Base-by-base conservation (phyloP, 2,888 invertebrate genomes). In the Phasia obesa region DNA sequence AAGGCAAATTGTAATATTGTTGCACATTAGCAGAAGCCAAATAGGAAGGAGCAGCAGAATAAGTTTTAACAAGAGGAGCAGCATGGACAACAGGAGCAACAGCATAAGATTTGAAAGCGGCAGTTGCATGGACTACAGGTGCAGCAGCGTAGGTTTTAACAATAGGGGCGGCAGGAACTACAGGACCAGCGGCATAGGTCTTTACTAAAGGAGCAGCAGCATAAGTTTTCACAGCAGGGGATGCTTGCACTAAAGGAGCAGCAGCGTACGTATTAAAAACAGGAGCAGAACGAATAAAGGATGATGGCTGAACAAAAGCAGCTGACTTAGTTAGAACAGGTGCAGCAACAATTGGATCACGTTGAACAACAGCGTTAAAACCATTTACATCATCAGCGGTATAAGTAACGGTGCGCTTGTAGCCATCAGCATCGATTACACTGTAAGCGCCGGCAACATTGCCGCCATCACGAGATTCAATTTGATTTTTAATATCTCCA, bases 281-380 rank as follows among this genome's bases (percentile, higher is more conserved):
- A 15, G 81, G 84, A 49, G 86, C 84, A 27, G n/a, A n/a, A n/a
- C n/a, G n/a, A n/a, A n/a, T n/a, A n/a, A n/a, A n/a, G n/a, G n/a
- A n/a, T n/a, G n/a, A n/a, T n/a, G n/a, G n/a, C n/a, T n/a, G n/a
- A n/a, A n/a, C n/a, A n/a, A n/a, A n/a, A n/a, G 86, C 84, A 35
- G 11, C 35, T 1, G 35, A 35, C 35, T 35, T 35, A 31, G 86
- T 75, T 38, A 85, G 87, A 4, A 86, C 85, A 53, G 86, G 86
- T 23, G 86, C 81, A 15, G 86, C 86, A 17, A 87, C 81, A 73
- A 90, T 60, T 13, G 92, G 92, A 87, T 93, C 93, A 84, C 92
- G 92, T 86, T 91, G 91, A 17, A 93, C 93, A 44, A 93, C 92
- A 53, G 93, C 93, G 87, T 93, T 93, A 88, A 93, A 93, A 83